Conservation (phyloP, 2,113 vertebrate genomes). For the Cinclus cinclus region DNA sequence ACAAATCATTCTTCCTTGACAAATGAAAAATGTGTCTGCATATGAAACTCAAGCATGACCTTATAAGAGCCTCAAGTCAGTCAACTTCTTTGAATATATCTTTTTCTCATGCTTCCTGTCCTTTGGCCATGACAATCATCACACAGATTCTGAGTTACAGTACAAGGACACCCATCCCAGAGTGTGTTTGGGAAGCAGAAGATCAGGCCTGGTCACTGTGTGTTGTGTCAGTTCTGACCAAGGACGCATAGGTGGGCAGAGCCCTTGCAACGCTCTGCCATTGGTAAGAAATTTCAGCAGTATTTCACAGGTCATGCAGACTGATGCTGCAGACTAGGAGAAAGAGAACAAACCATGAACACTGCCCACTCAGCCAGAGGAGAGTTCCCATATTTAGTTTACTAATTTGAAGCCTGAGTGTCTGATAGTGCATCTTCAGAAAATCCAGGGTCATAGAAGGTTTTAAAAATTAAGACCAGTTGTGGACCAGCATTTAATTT, state of each 20-base stretch:
- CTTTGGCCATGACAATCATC: not conserved
- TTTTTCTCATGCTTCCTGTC: not conserved
- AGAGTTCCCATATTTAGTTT: not conserved
- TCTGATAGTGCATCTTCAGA: accelerated
- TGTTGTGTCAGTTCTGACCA: not conserved
- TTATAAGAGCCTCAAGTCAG: not conserved
- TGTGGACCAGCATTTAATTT: not conserved
- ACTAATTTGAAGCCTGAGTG: not conserved
- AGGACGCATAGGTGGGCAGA: not conserved
- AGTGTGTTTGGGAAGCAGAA: not conserved
- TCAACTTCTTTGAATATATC: not conserved
- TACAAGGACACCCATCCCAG: not conserved
- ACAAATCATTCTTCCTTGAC: not conserved
- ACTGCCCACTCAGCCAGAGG: not conserved
- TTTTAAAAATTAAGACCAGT: not conserved
- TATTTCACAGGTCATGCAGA: not conserved
- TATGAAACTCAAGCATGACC: not conserved
- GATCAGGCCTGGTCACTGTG: not conserved
- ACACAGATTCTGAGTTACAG: not conserved
- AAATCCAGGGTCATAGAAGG: not conserved
- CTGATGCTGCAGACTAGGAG: not conserved
- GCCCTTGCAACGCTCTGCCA: accelerated
- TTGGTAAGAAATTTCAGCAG: not conserved
- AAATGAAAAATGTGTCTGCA: not conserved
- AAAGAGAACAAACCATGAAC: not conserved